A percentile compares a stretch with the other conserved stretches of the same genome.
Evolutionary conservation across 2,797 vertebrate genomes (phyloP).

Genomic region (Macropus fuliginosus): DNA sequence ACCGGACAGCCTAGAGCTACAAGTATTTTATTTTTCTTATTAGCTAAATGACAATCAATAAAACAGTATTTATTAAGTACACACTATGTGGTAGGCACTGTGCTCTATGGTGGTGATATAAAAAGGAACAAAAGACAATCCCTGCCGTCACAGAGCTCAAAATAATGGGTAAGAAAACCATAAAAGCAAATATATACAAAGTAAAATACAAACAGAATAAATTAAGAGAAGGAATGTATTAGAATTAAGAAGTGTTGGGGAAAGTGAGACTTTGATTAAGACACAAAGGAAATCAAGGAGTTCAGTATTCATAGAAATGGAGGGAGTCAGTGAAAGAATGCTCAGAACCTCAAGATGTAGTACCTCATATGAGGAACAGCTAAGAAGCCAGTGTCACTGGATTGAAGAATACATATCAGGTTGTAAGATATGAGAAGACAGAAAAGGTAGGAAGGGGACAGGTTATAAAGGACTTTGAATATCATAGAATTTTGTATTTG

Average conservation of each 20-base stretch:
- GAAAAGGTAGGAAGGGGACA: neutral
- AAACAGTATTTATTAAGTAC: neutral
- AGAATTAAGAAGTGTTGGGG: neutral
- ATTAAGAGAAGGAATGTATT: neutral
- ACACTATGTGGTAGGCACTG: neutral
- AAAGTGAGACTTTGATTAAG: neutral
- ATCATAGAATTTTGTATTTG: neutral
- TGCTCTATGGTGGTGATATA: neutral
- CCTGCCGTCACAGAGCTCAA: neutral
- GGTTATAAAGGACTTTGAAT: neutral
- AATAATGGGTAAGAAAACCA: neutral
- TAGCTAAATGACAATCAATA: neutral
- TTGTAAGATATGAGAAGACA: neutral
- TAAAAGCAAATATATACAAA: neutral
- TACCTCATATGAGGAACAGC: neutral
- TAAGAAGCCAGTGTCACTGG: neutral
- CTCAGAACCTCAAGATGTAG: neutral
- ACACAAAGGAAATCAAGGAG: neutral
- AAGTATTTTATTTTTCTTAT: neutral
- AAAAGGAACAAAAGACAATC: neutral
- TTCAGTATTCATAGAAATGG: neutral
- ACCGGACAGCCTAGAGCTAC: neutral
- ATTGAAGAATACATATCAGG: neutral
- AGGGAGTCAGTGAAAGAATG: neutral
- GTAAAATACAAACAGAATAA: neutral